These are phyloP conservation scores for Leptodactylus fuscus DNA, from an alignment of 2,113 vertebrate genomes.

Conservation along the genomic window DNA sequence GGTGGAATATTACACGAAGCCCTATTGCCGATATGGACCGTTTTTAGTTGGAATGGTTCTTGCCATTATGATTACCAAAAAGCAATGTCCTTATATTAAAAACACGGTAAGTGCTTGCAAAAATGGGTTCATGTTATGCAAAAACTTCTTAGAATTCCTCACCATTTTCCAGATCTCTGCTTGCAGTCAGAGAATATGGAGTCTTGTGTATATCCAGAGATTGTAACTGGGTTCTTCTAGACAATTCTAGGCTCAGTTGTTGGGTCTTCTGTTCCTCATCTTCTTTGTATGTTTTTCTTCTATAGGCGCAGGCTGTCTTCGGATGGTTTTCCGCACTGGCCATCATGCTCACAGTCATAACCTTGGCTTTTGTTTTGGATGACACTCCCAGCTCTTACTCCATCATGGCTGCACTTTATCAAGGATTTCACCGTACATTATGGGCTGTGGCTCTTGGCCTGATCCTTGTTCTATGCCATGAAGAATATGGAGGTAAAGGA, in stretches of 20 bases:
- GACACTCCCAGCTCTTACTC: conserved; percentile 68
- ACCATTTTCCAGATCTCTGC: too few relatives aligned
- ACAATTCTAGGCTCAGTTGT: background rate
- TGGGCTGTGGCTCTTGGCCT: conserved; percentile 81
- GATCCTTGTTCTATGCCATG: conserved; percentile 82
- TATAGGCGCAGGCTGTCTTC: conserved; percentile 74
- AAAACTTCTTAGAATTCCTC: background rate
- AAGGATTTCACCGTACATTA: conserved; percentile 78
- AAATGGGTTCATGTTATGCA: background rate
- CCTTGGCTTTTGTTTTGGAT: conserved; percentile 73
- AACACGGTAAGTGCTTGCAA: conserved; percentile 72
- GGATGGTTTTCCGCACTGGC: conserved; percentile 77
- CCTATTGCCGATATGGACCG: conserved; percentile 82
- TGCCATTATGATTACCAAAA: conserved; percentile 75
- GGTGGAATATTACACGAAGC: conserved; percentile 82
- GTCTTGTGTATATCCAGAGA: background rate
- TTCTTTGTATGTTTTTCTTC: background rate
- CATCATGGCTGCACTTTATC: conserved; percentile 74
- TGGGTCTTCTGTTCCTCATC: background rate
- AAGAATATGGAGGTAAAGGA: conserved; percentile 80
- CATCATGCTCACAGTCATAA: conserved; percentile 72
- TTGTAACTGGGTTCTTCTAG: too few relatives aligned
- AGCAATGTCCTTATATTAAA: conserved; percentile 70
- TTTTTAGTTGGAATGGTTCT: conserved; percentile 82
- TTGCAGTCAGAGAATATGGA: background rate